These are phyloP conservation scores for Ascaphus truei DNA, from an alignment of 2,113 vertebrate species.

Conservation along the genomic window DNA sequence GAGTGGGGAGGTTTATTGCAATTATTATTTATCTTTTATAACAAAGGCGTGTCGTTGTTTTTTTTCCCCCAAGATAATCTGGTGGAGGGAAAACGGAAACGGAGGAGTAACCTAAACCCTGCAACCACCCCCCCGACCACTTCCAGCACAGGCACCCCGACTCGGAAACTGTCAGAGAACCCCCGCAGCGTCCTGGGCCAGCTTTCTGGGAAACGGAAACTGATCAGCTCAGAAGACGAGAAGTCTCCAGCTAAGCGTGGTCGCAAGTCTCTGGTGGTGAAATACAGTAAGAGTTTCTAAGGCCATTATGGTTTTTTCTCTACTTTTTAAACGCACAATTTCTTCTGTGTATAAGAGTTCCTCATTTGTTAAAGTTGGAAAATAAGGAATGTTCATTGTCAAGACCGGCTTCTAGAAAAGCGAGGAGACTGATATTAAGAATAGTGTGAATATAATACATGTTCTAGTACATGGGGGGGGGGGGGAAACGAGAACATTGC, in stretches of 20 bases:
- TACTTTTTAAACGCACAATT: too few relatives aligned
- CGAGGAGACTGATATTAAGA: too few relatives aligned
- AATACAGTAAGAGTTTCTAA: slow-evolving; percentile 64
- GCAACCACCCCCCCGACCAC: slow-evolving; percentile 52
- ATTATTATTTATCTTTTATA: neutral
- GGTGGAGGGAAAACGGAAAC: slow-evolving; percentile 91
- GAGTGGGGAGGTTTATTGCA: neutral
- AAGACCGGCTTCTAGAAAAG: too few relatives aligned
- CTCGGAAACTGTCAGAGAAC: slow-evolving; percentile 60
- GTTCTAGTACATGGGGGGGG: too few relatives aligned
- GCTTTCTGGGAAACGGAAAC: slow-evolving; percentile 82
- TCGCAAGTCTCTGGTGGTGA: slow-evolving; percentile 66
- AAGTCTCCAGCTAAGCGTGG: slow-evolving; percentile 82
- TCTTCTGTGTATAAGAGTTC: too few relatives aligned
- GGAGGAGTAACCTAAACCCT: slow-evolving; percentile 65
- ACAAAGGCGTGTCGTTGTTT: neutral
- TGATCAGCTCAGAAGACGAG: slow-evolving; percentile 67
- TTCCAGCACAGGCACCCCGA: slow-evolving; percentile 64
- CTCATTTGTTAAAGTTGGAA: too few relatives aligned
- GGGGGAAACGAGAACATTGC: too few relatives aligned
- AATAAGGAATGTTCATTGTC: too few relatives aligned
- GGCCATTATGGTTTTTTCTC: neutral
- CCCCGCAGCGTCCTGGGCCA: slow-evolving; percentile 40
- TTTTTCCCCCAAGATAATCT: slow-evolving; percentile 79
- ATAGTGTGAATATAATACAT: too few relatives aligned